phyloP scores from a whole-genome alignment of 2,797 vertebrate genomes.

The Pseudocheirus occidentalis region DNA sequence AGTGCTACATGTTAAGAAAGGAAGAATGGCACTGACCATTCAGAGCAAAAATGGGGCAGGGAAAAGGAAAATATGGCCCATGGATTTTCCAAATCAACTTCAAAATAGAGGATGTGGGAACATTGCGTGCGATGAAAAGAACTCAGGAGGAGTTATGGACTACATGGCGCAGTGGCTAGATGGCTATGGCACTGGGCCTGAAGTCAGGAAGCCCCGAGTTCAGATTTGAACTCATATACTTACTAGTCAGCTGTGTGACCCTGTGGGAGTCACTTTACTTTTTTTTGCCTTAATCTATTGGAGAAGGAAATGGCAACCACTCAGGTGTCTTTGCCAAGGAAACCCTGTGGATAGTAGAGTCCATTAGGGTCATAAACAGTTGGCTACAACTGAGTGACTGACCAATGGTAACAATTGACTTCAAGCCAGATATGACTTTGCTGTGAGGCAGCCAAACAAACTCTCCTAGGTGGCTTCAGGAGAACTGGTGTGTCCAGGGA shows the following conservation, averaged over 20 bases:
- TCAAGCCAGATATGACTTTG: not conserved
- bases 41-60: not conserved
- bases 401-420: not conserved
- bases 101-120: not conserved
- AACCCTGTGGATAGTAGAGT: not conserved
- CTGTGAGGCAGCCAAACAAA: no score
- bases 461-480: not conserved
- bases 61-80: not conserved
- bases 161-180: not conserved
- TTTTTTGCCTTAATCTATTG: not conserved
- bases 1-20: not conserved
- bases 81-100: not conserved
- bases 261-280: not conserved
- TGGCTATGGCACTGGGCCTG: not conserved
- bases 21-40: not conserved
- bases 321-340: not conserved
- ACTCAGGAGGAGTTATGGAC: not conserved
- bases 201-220: not conserved
- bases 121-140: not conserved
- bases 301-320: not conserved
- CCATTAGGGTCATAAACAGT: not conserved
- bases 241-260: not conserved
- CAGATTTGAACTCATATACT: not conserved
- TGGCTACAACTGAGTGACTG: not conserved
- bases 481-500: not conserved